A percentile compares a stretch with the other conserved stretches of the same genome.
Evolutionary conservation across 2,797 vertebrate genomes (phyloP).

Genomic region (Phylloscopus collybita): DNA sequence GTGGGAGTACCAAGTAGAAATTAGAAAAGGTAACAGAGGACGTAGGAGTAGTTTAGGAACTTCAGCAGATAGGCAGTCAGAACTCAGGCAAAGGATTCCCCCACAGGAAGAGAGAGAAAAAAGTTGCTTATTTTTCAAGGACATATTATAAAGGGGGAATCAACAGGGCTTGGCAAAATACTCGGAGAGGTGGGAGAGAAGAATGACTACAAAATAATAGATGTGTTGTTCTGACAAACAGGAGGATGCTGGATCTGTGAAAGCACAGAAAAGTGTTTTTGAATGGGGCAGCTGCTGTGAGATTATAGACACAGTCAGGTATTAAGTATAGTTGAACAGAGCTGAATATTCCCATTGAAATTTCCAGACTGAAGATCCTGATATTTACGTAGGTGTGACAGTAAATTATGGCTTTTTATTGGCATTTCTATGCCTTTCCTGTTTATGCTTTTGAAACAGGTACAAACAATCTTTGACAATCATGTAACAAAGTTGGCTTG

Average conservation of each 20-base stretch:
- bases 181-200: constrained; percentile 8
- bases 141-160: neutral
- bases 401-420: neutral
- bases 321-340: neutral
- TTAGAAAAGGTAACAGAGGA: neutral
- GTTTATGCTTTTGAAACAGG: neutral
- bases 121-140: neutral
- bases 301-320: neutral
- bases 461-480: neutral
- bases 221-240: neutral
- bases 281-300: neutral
- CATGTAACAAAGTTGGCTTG: neutral
- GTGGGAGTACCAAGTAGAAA: neutral
- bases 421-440: neutral
- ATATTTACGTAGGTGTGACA: neutral
- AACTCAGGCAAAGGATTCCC: neutral
- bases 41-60: neutral
- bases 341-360: neutral
- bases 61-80: neutral
- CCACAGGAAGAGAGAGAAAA: neutral
- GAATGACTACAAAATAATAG: constrained; percentile 19
- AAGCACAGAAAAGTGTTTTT: constrained; percentile 8
- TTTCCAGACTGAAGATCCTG: neutral
- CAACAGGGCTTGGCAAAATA: constrained; percentile 13
- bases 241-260: neutral